Base-by-base conservation (phyloP, 2,797 vertebrate genomes). In the Otus scops region DNA sequence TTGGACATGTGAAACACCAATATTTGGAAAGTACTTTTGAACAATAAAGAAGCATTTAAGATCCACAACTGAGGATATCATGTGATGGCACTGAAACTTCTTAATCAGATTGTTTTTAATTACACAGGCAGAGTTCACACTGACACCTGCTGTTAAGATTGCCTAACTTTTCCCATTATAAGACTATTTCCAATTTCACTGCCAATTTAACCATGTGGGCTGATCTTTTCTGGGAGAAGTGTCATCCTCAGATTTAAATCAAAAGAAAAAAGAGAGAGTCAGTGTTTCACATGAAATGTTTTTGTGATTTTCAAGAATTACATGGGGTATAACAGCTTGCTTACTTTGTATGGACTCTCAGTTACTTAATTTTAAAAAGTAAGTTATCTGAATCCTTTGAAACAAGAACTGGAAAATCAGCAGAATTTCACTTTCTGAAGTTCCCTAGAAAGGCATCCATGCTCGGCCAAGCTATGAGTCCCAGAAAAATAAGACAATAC, bases 101-200 rank as follows among this genome's bases (percentile, higher is more conserved):
- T 77, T 74, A 61, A 94, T 76, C 74, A 75, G 80, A 89, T 61
- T 95, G 48, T 48, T 89, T 92, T 92, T 63, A 91, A 90, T 92
- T 88, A 87, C 23, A 61, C 53, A 92, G 43, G 38, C 41, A 92
- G 92, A 91, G 68, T 85, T 96, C 68, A 91, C 75, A 95, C 77
- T 95, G 90, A 96, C 92, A 92, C 86, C 94, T 96, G 68, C 96
- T 93, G 96, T 95, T 97, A 76, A 90, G 81, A 86, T 24, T 87
- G 53, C 43, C 48, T 80, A 85, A 87, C 30, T 77, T 92, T 87
- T 85, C 69, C n/a, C 32, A 82, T 53, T 71, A 28, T 38, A 76
- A 88, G 21, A 70, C 48, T 59, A 60, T 90, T 94, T 95, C 79
- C 59, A 57, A 32, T 63, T 90, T 92, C 74, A 88, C 54, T 74